These are phyloP conservation scores for Nicator chloris DNA, from an alignment of 2,113 vertebrate genomes.

Conservation along the genomic window DNA sequence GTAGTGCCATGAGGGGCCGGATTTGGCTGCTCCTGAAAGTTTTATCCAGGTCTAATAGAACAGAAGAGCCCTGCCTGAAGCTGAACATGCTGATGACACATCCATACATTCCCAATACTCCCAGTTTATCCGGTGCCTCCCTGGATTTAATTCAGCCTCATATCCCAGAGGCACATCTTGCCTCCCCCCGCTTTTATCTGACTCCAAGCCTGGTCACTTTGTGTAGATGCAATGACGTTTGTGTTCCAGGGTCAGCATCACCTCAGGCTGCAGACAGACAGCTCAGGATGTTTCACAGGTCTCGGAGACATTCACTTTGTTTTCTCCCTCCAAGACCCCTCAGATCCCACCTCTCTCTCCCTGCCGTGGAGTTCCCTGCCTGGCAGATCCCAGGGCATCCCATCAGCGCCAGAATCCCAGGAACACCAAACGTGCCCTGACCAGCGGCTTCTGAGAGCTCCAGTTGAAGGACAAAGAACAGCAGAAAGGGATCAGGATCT, in stretches of 20 bases:
- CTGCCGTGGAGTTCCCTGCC: background rate
- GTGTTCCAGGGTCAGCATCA: background rate
- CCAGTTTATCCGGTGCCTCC: background rate
- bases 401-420: background rate
- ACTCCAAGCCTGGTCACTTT: background rate
- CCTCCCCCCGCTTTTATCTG: background rate
- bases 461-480: background rate
- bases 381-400: background rate
- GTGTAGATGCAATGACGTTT: background rate
- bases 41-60: background rate
- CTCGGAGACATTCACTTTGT: background rate
- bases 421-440: background rate
- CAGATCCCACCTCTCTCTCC: background rate
- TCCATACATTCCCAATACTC: background rate
- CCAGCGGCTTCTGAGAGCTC: background rate
- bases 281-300: background rate
- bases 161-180: background rate
- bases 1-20: background rate
- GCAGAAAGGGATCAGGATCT: background rate
- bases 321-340: background rate
- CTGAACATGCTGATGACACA: background rate
- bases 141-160: background rate
- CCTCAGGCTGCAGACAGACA: background rate
- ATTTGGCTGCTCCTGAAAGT: background rate
- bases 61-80: background rate